Conservation (phyloP, 2,113 vertebrate species). For the Mesitornis unicolor region DNA sequence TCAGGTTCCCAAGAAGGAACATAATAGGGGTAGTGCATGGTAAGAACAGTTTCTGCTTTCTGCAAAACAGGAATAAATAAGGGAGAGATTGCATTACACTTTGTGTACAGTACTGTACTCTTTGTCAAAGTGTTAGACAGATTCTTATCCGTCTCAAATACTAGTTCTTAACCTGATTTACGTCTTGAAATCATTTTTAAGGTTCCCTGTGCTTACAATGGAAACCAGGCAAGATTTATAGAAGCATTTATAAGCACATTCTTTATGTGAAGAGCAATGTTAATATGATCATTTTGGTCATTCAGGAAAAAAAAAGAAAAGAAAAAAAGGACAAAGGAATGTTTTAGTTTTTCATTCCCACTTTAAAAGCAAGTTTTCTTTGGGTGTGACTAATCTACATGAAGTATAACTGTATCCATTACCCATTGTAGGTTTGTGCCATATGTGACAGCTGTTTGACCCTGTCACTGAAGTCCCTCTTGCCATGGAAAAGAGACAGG, state of each 20-base stretch:
- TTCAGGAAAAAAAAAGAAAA: not conserved
- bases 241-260: not conserved
- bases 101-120: slow-evolving; percentile 13
- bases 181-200: slow-evolving; percentile 9
- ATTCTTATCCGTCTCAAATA: slow-evolving; percentile 31
- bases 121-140: slow-evolving; percentile 52
- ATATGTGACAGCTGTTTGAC: slow-evolving; percentile 53
- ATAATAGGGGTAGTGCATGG: slow-evolving; percentile 66
- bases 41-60: slow-evolving; percentile 65
- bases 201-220: not conserved
- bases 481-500: slow-evolving; percentile 15
- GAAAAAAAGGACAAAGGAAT: not conserved
- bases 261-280: not conserved
- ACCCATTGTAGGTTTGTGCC: slow-evolving; percentile 22
- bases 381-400: slow-evolving; percentile 38
- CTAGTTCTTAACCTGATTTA: slow-evolving; percentile 36
- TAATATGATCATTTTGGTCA: slow-evolving; percentile 2
- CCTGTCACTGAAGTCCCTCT: not conserved
- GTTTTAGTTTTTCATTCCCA: slow-evolving; percentile 23
- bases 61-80: slow-evolving; percentile 69
- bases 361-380: slow-evolving; percentile 38
- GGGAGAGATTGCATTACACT: slow-evolving; percentile 27
- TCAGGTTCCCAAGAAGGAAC: slow-evolving; percentile 66
- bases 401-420: slow-evolving; percentile 61
- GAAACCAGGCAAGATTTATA: slow-evolving; percentile 23